phyloP scores from a whole-genome alignment of 2,888 invertebrate species.

The Conomelus anceps region DNA sequence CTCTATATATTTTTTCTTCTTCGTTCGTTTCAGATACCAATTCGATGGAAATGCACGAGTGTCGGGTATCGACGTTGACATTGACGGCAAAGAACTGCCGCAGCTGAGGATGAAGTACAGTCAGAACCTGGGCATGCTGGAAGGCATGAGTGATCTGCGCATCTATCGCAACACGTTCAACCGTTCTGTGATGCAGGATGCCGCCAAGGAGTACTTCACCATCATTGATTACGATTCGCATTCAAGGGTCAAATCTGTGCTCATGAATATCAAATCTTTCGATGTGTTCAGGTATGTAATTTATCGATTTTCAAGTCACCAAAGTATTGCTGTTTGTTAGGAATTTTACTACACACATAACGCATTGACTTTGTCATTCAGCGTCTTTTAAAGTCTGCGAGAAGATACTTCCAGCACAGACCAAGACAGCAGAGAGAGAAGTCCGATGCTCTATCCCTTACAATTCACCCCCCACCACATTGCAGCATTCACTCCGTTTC shows the following conservation, averaged over 20 bases:
- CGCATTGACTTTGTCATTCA: not conserved
- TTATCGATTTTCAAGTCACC: not conserved
- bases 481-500: too few species aligned
- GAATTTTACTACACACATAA: not conserved
- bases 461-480: too few species aligned
- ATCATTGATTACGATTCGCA: slow-evolving; percentile 85
- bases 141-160: slow-evolving; percentile 77
- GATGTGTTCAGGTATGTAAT: slow-evolving; percentile 55
- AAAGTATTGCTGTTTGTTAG: not conserved
- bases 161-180: slow-evolving; percentile 82
- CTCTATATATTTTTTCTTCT: not conserved
- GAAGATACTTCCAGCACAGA: too few species aligned
- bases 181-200: slow-evolving; percentile 83
- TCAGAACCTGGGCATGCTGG: slow-evolving; percentile 79
- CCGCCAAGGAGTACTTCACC: slow-evolving; percentile 81
- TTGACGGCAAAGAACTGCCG: slow-evolving; percentile 80
- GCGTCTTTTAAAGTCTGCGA: too few species aligned
- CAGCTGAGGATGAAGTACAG: slow-evolving; percentile 77
- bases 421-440: too few species aligned
- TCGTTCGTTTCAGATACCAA: slow-evolving; percentile 58
- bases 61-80: slow-evolving; percentile 79
- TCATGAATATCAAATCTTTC: slow-evolving; percentile 78
- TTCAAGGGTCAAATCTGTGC: slow-evolving; percentile 71
- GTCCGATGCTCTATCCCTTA: too few species aligned
- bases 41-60: slow-evolving; percentile 90